These are phyloP conservation scores for Latrodectus hesperus DNA, from an alignment of 2,888 invertebrate genomes.

Conservation along the genomic window DNA sequence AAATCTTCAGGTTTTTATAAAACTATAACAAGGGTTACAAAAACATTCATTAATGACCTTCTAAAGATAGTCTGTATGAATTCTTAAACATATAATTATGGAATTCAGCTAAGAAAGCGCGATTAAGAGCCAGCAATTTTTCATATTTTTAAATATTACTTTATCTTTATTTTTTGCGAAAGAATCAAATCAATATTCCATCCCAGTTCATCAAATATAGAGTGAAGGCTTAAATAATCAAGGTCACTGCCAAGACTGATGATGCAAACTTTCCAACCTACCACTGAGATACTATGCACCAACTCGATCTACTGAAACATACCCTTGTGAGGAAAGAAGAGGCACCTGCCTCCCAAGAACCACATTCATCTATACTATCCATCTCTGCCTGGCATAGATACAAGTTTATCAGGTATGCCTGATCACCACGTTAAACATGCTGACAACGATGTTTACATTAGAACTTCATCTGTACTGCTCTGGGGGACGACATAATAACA, in stretches of 20 bases:
- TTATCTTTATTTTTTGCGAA: no score
- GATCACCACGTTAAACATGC: constrained; percentile 59
- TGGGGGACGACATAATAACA: constrained; percentile 61
- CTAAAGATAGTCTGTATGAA: no score
- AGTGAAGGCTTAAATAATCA: neutral
- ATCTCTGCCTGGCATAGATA: constrained; percentile 29
- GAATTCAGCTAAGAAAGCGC: no score
- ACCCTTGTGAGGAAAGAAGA: neutral
- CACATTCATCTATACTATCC: neutral
- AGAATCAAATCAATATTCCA: neutral
- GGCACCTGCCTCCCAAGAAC: neutral
- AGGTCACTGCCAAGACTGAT: neutral
- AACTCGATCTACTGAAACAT: neutral
- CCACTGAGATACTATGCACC: neutral
- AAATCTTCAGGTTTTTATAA: no score
- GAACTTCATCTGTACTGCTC: constrained; percentile 35
- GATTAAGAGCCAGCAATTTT: no score
- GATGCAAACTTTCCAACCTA: neutral
- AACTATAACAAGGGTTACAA: no score
- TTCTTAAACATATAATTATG: no score
- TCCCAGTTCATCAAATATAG: neutral
- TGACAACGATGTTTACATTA: constrained; percentile 69
- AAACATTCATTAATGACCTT: no score
- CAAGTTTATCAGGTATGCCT: constrained; percentile 63
- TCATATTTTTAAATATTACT: no score